Base-by-base conservation (phyloP, 92 coral and sea anemone genomes). In the Hydrozoanthus gracilis region DNA sequence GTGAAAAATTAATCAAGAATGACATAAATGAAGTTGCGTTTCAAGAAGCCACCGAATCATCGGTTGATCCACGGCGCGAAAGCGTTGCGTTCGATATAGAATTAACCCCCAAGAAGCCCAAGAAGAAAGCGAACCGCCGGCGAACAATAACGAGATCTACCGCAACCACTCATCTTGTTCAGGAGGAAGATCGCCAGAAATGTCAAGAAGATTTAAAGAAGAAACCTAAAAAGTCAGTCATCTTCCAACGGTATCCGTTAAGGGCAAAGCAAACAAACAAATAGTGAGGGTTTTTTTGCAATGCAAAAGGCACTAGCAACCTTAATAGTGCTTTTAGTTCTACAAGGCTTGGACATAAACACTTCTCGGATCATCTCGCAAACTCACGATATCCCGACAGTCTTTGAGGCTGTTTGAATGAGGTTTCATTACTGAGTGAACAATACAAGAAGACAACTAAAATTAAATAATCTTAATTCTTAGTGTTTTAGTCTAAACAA, bases 31-130 rank as follows among this genome's bases (percentile, higher is more conserved):
- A 27, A 3, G 83, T 56, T 0, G 16, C 66, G 3, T 60, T 77
- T 56, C 49, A 76, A 54, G 73, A 75, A 47, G 83, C 61, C 39
- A 27, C 39, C 5, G 54, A 69, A 13, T 69, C 87, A 7, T 90
- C 80, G 1, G 69, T 62, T 6, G 68, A 83, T n/a, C 77, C 79
- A 52, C 78, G 92, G 47, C 87, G 95, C 62, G 95, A 93, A 51
- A 95, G 92, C 71, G 44, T 94, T 58, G 96, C 99, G 4, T 96
- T 87, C 65, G 93, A 82, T 72, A 94, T 96, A 62, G 96, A 96
- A 35, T 71, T 95, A 44, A 85, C 99, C 4, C 99, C 99, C 1
- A 92, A 90, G 2, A 93, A 94, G 64, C 80, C 77, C 9, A 71
- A 73, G 67, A 92, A 83, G 75, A 90, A 88, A 51, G 86, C 88